A percentile compares a stretch with the other conserved stretches of the same genome.
phyloP scores from a whole-genome alignment of 2,888 invertebrate species.

The Himalopsyche anomala region DNA sequence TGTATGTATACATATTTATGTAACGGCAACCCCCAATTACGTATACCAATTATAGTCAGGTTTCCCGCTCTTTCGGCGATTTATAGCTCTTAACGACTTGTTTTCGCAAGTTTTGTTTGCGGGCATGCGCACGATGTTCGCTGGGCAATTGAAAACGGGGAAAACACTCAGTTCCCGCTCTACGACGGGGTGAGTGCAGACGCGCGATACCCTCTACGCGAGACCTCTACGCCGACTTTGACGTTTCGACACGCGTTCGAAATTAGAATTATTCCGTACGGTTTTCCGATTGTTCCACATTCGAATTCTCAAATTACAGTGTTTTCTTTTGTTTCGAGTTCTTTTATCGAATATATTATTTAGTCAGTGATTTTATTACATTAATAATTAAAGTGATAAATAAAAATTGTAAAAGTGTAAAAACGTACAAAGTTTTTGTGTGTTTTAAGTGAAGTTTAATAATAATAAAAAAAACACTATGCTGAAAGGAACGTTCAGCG shows the following conservation, averaged over 20 bases:
- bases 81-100: slow-evolving; percentile 55
- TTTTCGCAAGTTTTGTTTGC: slow-evolving; percentile 52
- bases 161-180: slow-evolving; percentile 51
- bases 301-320: not conserved
- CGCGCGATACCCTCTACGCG: not conserved
- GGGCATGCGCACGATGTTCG: slow-evolving; percentile 44
- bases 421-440: not conserved
- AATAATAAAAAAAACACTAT: not conserved
- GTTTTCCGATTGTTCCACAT: not conserved
- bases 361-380: not conserved
- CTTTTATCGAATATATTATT: not conserved
- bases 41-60: slow-evolving; percentile 45
- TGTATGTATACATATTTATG: slow-evolving; percentile 43
- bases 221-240: slow-evolving; percentile 21
- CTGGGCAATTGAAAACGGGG: slow-evolving; percentile 47
- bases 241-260: slow-evolving; percentile 26
- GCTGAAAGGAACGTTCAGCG: not conserved
- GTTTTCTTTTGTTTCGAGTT: not conserved
- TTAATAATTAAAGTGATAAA: not conserved
- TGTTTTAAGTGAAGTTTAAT: not conserved
- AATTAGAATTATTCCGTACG: slow-evolving; percentile 8
- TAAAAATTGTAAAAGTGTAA: not conserved
- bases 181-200: slow-evolving; percentile 44
- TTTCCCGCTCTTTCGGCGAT: slow-evolving; percentile 51
- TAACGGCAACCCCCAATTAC: slow-evolving; percentile 52